Evolutionary conservation across 2,113 vertebrate species (phyloP), one percentile per base, ranked within the genome.

Genomic region (Lethenteron camtschaticum): DNA sequence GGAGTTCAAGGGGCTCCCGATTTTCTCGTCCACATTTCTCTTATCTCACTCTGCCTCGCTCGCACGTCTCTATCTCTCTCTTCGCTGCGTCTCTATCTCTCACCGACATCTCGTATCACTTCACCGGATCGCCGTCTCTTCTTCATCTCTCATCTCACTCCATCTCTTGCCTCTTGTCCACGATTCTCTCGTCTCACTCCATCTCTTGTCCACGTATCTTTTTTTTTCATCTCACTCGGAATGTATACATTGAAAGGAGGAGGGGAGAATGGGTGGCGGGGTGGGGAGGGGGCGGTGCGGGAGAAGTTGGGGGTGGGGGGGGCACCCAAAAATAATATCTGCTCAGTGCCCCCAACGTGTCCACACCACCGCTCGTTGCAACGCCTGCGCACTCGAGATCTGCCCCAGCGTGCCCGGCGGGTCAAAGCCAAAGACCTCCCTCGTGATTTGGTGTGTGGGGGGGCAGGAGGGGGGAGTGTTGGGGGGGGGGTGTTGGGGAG

Each of bases 11-110:
- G 57, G 13, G 11, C 10, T 58, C 59, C 59, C 12, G 57, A 57
- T 10, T 57, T 58, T 58, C 18, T 70, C 56, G 58, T 59, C 70
- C 12, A 55, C 55, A 59, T 70, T 57, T 58, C 18, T 58, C 20
- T 70, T 20, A 58, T n/a, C 58, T 71, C 55, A 71, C 57, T 70
- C 1, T 8, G 16, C 14, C 69, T 70, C 63, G 13, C 13, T 69
- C 58, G 70, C 14, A 60, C 70, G 72, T 74, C 71, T 73, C 73
- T 57, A 10, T 12, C 10, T 14, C 12, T 68, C 13, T 63, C 75
- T 69, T 73, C 69, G 68, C 69, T 70, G 71, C 57, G 12, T 69
- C 70, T 76, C 74, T 74, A 75, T 74, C 75, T 75, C 70, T 57
- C 10, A 0, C 14, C 70, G 70, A 63, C 0, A 14, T 13, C 14